Evolutionary conservation across 2,888 invertebrate genomes (phyloP).

Genomic region (Leptinotarsa juncta): DNA sequence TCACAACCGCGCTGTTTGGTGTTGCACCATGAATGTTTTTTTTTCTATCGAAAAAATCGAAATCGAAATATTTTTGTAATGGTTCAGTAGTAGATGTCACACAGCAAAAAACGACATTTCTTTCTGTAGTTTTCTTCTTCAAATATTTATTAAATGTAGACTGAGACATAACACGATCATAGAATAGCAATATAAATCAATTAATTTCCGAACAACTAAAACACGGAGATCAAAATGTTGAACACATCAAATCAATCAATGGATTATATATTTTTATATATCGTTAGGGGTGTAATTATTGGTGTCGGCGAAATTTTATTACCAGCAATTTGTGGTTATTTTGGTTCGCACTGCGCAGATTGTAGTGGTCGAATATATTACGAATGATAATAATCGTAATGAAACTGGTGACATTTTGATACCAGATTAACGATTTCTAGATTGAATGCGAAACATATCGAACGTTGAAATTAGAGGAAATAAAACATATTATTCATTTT

Average conservation of each 20-base stretch:
- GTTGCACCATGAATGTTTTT: too few relatives aligned
- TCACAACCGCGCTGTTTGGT: too few relatives aligned
- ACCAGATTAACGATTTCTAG: conserved; percentile 25
- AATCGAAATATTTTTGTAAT: too few relatives aligned
- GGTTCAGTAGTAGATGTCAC: too few relatives aligned
- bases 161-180: too few relatives aligned
- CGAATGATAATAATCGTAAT: conserved; percentile 33
- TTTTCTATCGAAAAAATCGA: too few relatives aligned
- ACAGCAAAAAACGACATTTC: too few relatives aligned
- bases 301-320: conserved; percentile 24
- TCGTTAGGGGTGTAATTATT: conserved; percentile 11
- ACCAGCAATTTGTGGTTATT: conserved; percentile 30
- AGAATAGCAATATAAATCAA: too few relatives aligned
- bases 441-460: conserved; percentile 26
- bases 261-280: conserved; percentile 12
- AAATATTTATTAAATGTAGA: too few relatives aligned
- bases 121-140: too few relatives aligned
- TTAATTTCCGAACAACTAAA: too few relatives aligned
- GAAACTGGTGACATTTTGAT: conserved; percentile 29
- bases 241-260: neutral
- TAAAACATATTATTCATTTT: conserved; percentile 12
- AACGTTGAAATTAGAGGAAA: conserved; percentile 1
- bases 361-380: conserved; percentile 28
- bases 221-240: too few relatives aligned
- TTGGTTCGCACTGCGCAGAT: conserved; percentile 27